Evolutionary conservation across 1,140 invertebrate genomes (phyloP), one percentile per base, ranked within the genome.

Genomic region (Metaphire vulgaris): DNA sequence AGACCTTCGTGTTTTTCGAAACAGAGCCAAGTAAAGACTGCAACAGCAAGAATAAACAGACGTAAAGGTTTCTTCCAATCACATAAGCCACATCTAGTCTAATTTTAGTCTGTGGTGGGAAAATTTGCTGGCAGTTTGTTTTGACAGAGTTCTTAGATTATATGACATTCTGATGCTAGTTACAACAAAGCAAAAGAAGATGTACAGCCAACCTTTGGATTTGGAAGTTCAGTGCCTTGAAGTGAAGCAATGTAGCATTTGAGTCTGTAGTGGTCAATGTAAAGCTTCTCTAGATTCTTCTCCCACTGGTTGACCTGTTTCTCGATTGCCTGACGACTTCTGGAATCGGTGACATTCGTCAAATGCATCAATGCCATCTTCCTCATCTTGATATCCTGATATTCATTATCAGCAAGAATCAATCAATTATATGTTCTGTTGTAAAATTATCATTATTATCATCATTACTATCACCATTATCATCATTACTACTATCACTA

Each of bases 291-390:
- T 69, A 98, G 88, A 87, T 97, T 97, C 84, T 98, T 96, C 82
- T 98, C 96, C 93, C 94, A 97, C 83, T 95, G 93, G 71, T 92
- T 88, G 83, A 98, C 96, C 88, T 98, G 95, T 83, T 92, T 91
- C 78, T 91, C 92, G 72, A 98, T 92, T 85, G 97, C 94, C 81
- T 93, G 91, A 78, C 94, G 91, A 72, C 92, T 94, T 80, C 96
- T 93, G 31, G 92, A 90, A 85, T 98, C 95, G 26, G 92, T 92
- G 31, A 97, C 94, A 28, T 97, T 95, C 1, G 93, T 94, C 87
- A 97, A 91, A 85, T 98, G 95, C 80, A 97, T 89, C 86, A 98
- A 95, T 2, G 95, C 95, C 95, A 98, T 98, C 83, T 98, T 95
- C 86, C 95, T 95, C 87, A 97, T 88, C 86, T 97, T 97, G 81